These are phyloP conservation scores for Pomacea maculata DNA, from an alignment of 1,140 invertebrate species.

Conservation along the genomic window DNA sequence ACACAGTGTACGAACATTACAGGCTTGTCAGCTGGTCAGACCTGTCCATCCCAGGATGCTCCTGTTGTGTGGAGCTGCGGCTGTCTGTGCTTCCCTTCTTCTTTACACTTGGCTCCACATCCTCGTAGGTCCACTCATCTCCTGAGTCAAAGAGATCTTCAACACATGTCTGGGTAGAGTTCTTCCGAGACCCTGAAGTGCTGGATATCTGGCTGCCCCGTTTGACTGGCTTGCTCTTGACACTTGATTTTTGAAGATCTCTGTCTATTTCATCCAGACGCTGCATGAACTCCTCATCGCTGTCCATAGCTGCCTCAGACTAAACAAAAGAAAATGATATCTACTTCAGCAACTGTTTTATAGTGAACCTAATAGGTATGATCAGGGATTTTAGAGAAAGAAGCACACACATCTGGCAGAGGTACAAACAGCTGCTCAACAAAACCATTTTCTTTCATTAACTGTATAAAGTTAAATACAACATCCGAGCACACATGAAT, in stretches of 20 bases:
- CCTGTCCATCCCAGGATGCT: constrained; percentile 20
- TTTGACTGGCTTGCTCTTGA: constrained; percentile 1
- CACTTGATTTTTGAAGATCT: constrained; percentile 20
- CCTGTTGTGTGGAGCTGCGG: neutral
- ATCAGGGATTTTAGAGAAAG: too few species aligned
- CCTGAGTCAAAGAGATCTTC: constrained; percentile 40
- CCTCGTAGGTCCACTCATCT: constrained; percentile 41
- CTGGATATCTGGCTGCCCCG: constrained; percentile 9
- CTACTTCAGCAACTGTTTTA: neutral
- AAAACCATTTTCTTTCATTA: too few species aligned
- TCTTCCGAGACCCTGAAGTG: constrained; percentile 5
- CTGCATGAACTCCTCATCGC: constrained; percentile 35
- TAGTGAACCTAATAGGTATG: too few species aligned
- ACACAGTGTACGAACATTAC: too few species aligned
- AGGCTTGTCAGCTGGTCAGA: neutral
- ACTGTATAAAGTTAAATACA: too few species aligned
- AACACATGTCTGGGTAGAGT: neutral
- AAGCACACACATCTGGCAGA: too few species aligned
- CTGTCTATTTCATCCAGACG: constrained; percentile 38
- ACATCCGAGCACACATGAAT: too few species aligned
- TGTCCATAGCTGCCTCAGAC: constrained; percentile 18
- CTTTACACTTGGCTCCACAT: neutral
- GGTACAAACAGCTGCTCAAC: too few species aligned
- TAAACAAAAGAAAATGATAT: neutral
- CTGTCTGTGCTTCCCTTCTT: constrained; percentile 12